phyloP scores from a whole-genome alignment of 2,888 invertebrate genomes.

The Lasioglossum marginatum region DNA sequence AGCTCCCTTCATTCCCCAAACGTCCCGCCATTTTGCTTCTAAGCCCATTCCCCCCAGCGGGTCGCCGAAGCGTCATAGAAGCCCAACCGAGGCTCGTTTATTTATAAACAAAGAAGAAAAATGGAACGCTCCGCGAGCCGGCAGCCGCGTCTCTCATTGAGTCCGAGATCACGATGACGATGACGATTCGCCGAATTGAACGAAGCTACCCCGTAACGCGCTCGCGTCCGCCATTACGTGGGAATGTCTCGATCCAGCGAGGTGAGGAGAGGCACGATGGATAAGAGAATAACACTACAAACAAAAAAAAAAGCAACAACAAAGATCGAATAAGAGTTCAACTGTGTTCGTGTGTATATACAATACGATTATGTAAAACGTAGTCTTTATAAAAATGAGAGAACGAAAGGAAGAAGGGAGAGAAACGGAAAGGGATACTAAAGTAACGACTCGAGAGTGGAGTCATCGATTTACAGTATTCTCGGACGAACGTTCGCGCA shows the following conservation, averaged over 20 bases:
- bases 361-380: constrained; percentile 54
- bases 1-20: neutral
- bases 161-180: constrained; percentile 46
- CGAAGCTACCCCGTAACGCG: constrained; percentile 27
- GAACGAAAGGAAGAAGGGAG: neutral
- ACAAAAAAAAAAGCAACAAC: neutral
- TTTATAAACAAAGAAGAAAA: constrained; percentile 78
- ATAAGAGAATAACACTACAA: neutral
- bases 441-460: constrained; percentile 27
- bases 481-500: constrained; percentile 26
- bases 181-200: constrained; percentile 62
- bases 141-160: constrained; percentile 47
- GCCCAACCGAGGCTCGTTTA: constrained; percentile 69
- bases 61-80: constrained; percentile 32
- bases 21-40: constrained; percentile 25
- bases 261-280: constrained; percentile 14
- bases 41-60: constrained; percentile 9
- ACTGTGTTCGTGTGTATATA: constrained; percentile 60
- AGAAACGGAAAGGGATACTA: neutral
- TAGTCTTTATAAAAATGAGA: constrained; percentile 43
- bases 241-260: neutral
- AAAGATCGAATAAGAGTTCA: constrained; percentile 20
- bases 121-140: constrained; percentile 64
- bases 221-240: neutral
- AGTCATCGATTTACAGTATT: constrained; percentile 32